phyloP scores from a whole-genome alignment of 2,113 vertebrate species.

The Pachypanchax playfairii region DNA sequence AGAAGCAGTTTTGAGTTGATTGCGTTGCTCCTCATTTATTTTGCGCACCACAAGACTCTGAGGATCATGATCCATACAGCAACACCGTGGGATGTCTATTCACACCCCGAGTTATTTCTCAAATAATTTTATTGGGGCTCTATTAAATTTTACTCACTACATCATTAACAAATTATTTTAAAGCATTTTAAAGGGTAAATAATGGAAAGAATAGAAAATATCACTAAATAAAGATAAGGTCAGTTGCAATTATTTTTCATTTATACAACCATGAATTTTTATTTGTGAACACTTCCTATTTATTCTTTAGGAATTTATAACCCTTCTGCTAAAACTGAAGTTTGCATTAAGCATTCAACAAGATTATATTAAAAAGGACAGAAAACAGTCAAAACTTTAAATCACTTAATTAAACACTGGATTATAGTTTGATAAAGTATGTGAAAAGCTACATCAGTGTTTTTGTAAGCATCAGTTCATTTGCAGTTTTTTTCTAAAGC shows the following conservation, averaged over 20 bases:
- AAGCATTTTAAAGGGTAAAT: neutral
- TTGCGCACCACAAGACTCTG: slow-evolving; percentile 32
- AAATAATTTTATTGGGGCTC: slow-evolving; percentile 9
- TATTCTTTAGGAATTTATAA: neutral
- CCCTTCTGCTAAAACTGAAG: too few species aligned
- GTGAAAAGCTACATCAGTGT: too few species aligned
- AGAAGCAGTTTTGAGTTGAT: slow-evolving; percentile 59
- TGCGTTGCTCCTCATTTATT: slow-evolving; percentile 58
- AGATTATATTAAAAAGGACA: too few species aligned
- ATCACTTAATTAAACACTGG: too few species aligned
- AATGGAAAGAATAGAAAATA: too few species aligned
- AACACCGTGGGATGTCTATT: slow-evolving; percentile 1
- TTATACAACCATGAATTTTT: too few species aligned
- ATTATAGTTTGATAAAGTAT: too few species aligned
- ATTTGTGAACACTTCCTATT: neutral
- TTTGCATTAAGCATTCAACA: too few species aligned
- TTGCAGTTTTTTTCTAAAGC: neutral
- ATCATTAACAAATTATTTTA: neutral
- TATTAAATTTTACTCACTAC: neutral
- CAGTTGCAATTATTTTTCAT: neutral
- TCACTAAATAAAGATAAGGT: too few species aligned
- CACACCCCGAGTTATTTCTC: slow-evolving; percentile 23
- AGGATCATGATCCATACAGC: slow-evolving; percentile 23
- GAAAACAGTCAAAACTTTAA: too few species aligned
- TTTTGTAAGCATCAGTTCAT: neutral